These are phyloP conservation scores for Halocaridina rubra DNA, from an alignment of 2,888 invertebrate genomes.

Conservation along the genomic window DNA sequence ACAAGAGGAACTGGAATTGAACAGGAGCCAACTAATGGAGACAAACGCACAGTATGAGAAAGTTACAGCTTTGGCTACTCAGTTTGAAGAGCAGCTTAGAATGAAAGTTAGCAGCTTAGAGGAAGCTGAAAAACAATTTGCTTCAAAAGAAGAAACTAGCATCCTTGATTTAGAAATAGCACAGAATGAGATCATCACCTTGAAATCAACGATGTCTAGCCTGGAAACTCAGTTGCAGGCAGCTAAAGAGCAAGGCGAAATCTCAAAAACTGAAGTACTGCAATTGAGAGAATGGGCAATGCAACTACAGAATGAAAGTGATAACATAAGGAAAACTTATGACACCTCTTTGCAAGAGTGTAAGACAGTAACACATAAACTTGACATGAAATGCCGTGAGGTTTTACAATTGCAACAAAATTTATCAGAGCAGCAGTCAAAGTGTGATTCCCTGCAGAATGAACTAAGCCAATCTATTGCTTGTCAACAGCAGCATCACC, in stretches of 20 bases:
- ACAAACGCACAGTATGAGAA: constrained; percentile 17
- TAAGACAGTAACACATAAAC: not conserved
- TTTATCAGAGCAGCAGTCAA: constrained; percentile 3
- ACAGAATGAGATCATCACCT: constrained; percentile 45
- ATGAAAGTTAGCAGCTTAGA: constrained; percentile 21
- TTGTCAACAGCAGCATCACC: constrained; percentile 63
- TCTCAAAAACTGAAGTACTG: constrained; percentile 9
- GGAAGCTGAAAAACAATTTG: constrained; percentile 52
- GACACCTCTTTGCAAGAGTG: not conserved
- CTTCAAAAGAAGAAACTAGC: constrained; percentile 51
- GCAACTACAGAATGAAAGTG: constrained; percentile 30
- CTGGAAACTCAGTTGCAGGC: constrained; percentile 19
- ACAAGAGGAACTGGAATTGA: not conserved
- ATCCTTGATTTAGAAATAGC: constrained; percentile 19
- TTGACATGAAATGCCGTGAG: not conserved
- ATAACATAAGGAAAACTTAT: not conserved
- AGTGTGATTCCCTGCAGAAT: not conserved
- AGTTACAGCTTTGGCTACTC: not conserved
- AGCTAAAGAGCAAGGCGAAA: constrained; percentile 17
- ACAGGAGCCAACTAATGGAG: constrained; percentile 9
- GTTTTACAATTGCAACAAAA: not conserved
- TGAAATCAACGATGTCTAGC: constrained; percentile 12
- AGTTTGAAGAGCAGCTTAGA: constrained; percentile 32
- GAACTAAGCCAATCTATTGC: not conserved
- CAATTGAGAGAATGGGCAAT: constrained; percentile 27